Evolutionary conservation across 2,888 invertebrate species (phyloP).

Genomic region (Athalia rosae): DNA sequence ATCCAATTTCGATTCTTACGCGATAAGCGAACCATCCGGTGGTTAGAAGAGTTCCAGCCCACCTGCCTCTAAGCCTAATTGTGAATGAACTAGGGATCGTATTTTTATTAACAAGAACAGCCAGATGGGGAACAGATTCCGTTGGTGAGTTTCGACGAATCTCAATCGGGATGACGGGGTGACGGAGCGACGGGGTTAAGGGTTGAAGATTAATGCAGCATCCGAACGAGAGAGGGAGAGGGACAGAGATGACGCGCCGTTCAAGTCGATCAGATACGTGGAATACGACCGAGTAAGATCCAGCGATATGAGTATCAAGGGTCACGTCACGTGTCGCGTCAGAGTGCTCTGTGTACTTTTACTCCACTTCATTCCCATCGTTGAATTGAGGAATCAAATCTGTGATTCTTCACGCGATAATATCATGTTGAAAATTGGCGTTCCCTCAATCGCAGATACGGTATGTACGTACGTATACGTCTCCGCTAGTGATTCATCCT

Average conservation of each 20-base stretch:
- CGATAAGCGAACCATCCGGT: slow-evolving; percentile 36
- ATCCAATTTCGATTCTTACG: slow-evolving; percentile 45
- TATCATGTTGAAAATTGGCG: slow-evolving; percentile 13
- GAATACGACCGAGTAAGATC: slow-evolving; percentile 36
- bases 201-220: slow-evolving; percentile 40
- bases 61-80: slow-evolving; percentile 44
- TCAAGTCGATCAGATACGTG: slow-evolving; percentile 43
- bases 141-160: slow-evolving; percentile 34
- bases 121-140: slow-evolving; percentile 19
- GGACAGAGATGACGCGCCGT: slow-evolving; percentile 15
- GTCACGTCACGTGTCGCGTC: slow-evolving; percentile 42
- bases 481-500: slow-evolving; percentile 16
- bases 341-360: slow-evolving; percentile 18
- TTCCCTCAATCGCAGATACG: background rate
- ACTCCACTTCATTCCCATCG: slow-evolving; percentile 1
- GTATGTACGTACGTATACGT: no score
- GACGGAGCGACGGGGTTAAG: slow-evolving; percentile 7
- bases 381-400: slow-evolving; percentile 5
- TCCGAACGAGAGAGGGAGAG: background rate
- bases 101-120: slow-evolving; percentile 45
- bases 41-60: slow-evolving; percentile 8
- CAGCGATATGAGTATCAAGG: slow-evolving; percentile 41
- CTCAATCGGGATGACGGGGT: slow-evolving; percentile 17
- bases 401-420: background rate
- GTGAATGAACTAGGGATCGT: slow-evolving; percentile 29